Conservation (phyloP, 1,140 invertebrate genomes). For the Aphaenogaster floridana region DNA sequence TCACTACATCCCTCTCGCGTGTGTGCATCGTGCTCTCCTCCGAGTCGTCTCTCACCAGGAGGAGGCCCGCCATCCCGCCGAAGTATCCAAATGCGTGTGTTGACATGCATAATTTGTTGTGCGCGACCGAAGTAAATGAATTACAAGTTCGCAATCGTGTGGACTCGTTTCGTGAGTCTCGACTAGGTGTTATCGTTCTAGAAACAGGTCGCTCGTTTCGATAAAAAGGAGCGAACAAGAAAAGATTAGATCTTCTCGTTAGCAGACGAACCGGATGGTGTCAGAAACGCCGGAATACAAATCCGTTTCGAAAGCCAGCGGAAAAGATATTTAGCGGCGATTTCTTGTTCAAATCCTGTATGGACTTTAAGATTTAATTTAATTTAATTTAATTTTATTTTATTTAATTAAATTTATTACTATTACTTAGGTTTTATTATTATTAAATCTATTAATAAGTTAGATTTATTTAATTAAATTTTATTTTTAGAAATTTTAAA, state of each 20-base stretch:
- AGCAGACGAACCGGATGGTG: background rate
- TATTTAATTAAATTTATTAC: background rate
- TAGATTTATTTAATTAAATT: background rate
- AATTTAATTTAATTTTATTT: background rate
- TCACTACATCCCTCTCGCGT: conserved; percentile 47
- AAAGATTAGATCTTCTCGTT: background rate
- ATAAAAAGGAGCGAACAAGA: conserved; percentile 8
- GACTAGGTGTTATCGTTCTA: conserved; percentile 2
- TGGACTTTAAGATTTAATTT: background rate
- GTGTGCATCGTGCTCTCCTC: conserved; percentile 3
- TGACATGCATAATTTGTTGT: conserved; percentile 83
- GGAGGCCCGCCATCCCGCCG: conserved; percentile 25
- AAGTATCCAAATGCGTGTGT: conserved; percentile 72
- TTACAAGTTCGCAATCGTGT: conserved; percentile 81
- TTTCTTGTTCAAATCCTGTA: background rate
- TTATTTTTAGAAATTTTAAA: too few relatives aligned
- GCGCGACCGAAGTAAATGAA: conserved; percentile 80
- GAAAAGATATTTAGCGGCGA: background rate
- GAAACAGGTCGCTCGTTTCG: conserved; percentile 30
- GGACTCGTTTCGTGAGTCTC: background rate
- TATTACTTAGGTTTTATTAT: background rate
- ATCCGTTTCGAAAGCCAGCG: background rate
- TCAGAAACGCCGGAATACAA: background rate
- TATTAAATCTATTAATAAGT: background rate
- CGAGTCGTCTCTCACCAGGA: conserved; percentile 65